Conservation (phyloP, 2,113 vertebrate genomes). For the Panthera uncia region DNA sequence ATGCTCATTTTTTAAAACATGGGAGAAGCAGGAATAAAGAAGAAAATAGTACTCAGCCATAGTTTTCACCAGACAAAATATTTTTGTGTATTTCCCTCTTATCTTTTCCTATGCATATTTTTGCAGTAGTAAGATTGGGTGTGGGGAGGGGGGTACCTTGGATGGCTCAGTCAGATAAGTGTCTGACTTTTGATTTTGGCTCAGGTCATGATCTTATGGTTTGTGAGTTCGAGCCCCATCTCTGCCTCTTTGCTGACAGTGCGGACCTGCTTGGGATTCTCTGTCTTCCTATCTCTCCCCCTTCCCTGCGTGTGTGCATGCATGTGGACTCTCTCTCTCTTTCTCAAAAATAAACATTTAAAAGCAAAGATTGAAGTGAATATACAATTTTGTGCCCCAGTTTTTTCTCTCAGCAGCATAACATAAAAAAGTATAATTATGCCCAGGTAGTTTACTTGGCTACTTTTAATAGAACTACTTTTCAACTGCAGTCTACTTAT, state of each 20-base stretch:
- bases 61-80: not conserved
- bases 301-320: too few relatives aligned
- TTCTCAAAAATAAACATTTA: too few relatives aligned
- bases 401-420: not conserved
- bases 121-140: not conserved
- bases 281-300: too few relatives aligned
- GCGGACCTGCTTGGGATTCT: too few relatives aligned
- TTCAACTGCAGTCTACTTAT: not conserved
- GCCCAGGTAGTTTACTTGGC: not conserved
- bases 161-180: too few relatives aligned
- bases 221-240: too few relatives aligned
- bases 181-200: too few relatives aligned
- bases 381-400: not conserved
- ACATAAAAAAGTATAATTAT: not conserved
- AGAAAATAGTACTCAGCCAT: not conserved
- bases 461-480: not conserved
- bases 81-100: not conserved
- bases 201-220: too few relatives aligned
- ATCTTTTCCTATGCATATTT: not conserved
- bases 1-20: not conserved
- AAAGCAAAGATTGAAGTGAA: not conserved
- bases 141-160: too few relatives aligned
- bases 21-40: not conserved
- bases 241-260: too few relatives aligned
- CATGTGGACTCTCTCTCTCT: too few relatives aligned